Evolutionary conservation across 1,140 invertebrate genomes (phyloP).

Genomic region (Triops cancriformis): DNA sequence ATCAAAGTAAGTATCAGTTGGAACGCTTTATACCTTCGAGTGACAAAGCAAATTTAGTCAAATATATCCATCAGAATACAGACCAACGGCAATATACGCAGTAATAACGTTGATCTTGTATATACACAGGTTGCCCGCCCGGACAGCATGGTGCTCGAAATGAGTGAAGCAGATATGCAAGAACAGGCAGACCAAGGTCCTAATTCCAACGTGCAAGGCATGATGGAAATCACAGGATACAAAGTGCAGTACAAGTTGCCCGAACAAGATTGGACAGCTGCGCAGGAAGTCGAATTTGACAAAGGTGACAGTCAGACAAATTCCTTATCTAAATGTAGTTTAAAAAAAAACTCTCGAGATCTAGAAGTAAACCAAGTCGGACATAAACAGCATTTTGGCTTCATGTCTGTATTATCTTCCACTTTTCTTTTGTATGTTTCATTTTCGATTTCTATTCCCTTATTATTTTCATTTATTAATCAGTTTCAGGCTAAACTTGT

Average conservation of each 20-base stretch:
- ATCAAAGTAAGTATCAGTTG: conserved; percentile 27
- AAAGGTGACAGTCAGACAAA: conserved; percentile 27
- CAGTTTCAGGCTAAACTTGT: too few relatives aligned
- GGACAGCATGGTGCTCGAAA: conserved; percentile 28
- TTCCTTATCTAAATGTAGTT: neutral
- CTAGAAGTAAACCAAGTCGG: too few relatives aligned
- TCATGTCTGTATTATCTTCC: neutral
- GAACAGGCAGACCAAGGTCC: conserved; percentile 26
- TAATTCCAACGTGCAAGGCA: conserved; percentile 25
- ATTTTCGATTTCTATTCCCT: too few relatives aligned
- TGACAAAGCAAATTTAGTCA: neutral
- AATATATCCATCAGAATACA: too few relatives aligned
- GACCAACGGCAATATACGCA: neutral
- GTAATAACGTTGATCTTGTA: neutral
- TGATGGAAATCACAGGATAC: conserved; percentile 31
- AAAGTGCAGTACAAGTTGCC: conserved; percentile 32
- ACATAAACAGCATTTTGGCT: too few relatives aligned
- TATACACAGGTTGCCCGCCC: conserved; percentile 20
- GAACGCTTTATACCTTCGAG: neutral
- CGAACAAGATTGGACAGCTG: conserved; percentile 30
- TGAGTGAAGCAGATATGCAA: conserved; percentile 28
- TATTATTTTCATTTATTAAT: too few relatives aligned
- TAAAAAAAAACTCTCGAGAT: neutral
- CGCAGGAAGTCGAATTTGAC: conserved; percentile 29
- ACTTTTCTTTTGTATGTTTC: too few relatives aligned